Evolutionary conservation across 2,797 vertebrate genomes (phyloP).

Genomic region (Callimico goeldii): DNA sequence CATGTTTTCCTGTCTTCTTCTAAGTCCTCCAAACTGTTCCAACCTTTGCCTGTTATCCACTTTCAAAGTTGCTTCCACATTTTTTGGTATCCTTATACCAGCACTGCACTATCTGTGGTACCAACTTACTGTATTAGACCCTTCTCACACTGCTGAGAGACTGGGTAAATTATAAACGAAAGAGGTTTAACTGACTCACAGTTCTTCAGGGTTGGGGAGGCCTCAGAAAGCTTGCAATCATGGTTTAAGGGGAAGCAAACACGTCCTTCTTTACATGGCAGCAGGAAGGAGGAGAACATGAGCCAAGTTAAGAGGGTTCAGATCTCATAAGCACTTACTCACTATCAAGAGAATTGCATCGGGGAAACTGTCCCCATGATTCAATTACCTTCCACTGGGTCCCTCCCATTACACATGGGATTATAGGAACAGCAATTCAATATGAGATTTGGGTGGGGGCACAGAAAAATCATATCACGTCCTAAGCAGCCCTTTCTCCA

Average conservation of each 20-base stretch:
- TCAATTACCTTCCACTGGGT: neutral
- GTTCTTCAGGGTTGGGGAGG: neutral
- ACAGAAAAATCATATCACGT: neutral
- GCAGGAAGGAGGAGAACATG: neutral
- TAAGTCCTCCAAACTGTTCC: neutral
- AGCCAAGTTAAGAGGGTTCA: neutral
- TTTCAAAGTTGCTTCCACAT: neutral
- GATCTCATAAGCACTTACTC: neutral
- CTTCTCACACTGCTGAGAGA: neutral
- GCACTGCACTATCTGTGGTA: neutral
- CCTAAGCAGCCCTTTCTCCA: neutral
- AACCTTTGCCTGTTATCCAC: neutral
- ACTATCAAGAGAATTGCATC: neutral
- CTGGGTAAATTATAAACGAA: neutral
- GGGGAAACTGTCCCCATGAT: neutral
- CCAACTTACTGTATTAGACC: neutral
- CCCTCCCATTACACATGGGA: neutral
- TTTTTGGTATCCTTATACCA: neutral
- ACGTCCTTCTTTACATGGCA: neutral
- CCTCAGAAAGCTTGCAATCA: neutral
- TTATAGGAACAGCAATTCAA: neutral
- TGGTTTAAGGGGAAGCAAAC: neutral
- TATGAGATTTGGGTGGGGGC: neutral
- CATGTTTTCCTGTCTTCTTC: neutral
- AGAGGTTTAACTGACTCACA: neutral